Conservation (phyloP, 2,888 invertebrate species). For the Chrysolina haemoptera region DNA sequence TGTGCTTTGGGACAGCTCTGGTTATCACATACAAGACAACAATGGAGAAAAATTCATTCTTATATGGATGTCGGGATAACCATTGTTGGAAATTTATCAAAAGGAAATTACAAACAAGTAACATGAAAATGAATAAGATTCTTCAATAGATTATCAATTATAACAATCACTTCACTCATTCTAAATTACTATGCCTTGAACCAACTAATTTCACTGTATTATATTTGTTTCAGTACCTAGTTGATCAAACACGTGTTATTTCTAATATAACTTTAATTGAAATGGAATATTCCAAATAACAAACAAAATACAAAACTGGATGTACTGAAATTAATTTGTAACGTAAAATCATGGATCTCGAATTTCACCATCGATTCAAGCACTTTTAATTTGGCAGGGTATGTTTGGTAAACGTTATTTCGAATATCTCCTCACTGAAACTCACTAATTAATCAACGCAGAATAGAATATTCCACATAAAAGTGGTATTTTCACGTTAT, state of each 20-base stretch:
- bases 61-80: too few relatives aligned
- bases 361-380: slow-evolving; percentile 17
- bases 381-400: slow-evolving; percentile 11
- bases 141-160: too few relatives aligned
- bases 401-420: slow-evolving; percentile 27
- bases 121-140: too few relatives aligned
- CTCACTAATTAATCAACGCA: slow-evolving; percentile 29
- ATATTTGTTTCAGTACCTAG: background rate
- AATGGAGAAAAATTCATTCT: too few relatives aligned
- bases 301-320: slow-evolving; percentile 15
- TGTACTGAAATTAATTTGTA: background rate
- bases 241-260: background rate
- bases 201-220: background rate
- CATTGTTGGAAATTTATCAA: too few relatives aligned
- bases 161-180: too few relatives aligned
- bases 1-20: too few relatives aligned
- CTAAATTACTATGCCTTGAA: too few relatives aligned
- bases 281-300: slow-evolving; percentile 8
- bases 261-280: background rate
- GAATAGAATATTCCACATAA: slow-evolving; percentile 20
- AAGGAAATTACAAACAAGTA: too few relatives aligned
- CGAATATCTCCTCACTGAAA: slow-evolving; percentile 18
- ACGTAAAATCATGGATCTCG: slow-evolving; percentile 3
- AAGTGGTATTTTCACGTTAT: slow-evolving; percentile 35
- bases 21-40: too few relatives aligned